Base-by-base conservation (phyloP, 2,888 invertebrate species). In the Altica lythri region DNA sequence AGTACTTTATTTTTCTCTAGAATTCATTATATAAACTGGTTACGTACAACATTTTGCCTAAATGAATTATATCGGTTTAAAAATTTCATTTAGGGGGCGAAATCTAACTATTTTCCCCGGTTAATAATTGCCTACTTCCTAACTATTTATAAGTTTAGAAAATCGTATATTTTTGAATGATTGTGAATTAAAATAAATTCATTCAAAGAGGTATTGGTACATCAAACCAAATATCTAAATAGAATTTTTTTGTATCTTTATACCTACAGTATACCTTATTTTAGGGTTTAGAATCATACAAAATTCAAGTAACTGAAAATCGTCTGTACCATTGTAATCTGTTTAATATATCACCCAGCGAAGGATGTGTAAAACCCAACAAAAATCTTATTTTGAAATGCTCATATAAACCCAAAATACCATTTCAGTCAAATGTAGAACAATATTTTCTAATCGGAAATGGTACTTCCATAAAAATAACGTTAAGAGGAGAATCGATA, bases 391-490 rank as follows among this genome's bases (percentile, higher is more conserved):
- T 57, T 25, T 70, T 74, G 42, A 69, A 71, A 30, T 66, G 77
- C 30, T 64, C 59, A 5, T 78, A 75, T 56, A 68, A 55, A 9
- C 78, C 78, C 0, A 57, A 63, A 10, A 53, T 72, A 16, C 65
- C 72, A 0, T 66, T 60, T 35, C 57, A 68, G 10, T 68, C 57
- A 38, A 72, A 73, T 56, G 55, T 69, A 1, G 77, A 77, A 62
- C 71, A 73, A 47, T 76, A 77, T 53, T 59, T 61, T 2, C 69
- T 78, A 22, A 53, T 59, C 2, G 70, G 74, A 37, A 63, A 62
- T 2, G 57, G 55, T 27, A 56, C 53, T 13, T 62, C 59, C 5
- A 57, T 59, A 17, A 63, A 67, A 54, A 63, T 77, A 22, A 59
- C 65, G 14, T 54, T 68, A 2, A 62, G 58, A 46, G 77, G 77